Conservation (phyloP, 2,113 vertebrate genomes). For the Tachycineta bicolor region DNA sequence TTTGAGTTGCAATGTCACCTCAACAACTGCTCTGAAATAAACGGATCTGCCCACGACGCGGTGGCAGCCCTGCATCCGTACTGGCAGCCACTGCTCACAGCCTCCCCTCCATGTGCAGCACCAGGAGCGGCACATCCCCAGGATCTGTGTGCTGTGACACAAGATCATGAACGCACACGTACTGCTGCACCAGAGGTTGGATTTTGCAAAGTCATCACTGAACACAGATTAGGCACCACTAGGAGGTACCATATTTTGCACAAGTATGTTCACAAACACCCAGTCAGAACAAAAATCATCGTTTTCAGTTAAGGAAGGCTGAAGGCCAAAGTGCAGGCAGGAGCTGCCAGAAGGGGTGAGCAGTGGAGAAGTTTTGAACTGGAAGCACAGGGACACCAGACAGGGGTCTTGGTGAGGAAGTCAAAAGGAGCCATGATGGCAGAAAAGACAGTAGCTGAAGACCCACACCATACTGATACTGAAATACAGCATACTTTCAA, state of each 20-base stretch:
- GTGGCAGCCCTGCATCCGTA: background rate
- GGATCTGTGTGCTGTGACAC: rapidly evolving
- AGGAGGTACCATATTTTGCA: background rate
- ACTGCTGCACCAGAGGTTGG: rapidly evolving
- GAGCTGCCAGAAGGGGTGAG: background rate
- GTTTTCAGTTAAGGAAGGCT: background rate
- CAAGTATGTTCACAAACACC: background rate
- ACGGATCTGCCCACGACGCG: rapidly evolving
- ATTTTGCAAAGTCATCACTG: background rate
- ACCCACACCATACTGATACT: background rate
- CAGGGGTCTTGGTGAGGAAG: background rate
- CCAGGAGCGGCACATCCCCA: rapidly evolving
- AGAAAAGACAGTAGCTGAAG: background rate
- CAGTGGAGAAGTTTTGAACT: background rate
- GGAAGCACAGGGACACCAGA: background rate
- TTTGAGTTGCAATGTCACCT: background rate
- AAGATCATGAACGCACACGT: rapidly evolving
- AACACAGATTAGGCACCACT: background rate
- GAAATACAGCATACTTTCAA: background rate
- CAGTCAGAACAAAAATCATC: background rate
- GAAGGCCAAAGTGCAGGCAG: background rate
- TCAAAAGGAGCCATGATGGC: background rate
- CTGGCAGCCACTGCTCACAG: rapidly evolving
- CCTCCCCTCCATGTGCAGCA: rapidly evolving
- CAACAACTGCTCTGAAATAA: background rate